Base-by-base conservation (phyloP, 2,113 vertebrate species). In the Cinclus mexicanus region DNA sequence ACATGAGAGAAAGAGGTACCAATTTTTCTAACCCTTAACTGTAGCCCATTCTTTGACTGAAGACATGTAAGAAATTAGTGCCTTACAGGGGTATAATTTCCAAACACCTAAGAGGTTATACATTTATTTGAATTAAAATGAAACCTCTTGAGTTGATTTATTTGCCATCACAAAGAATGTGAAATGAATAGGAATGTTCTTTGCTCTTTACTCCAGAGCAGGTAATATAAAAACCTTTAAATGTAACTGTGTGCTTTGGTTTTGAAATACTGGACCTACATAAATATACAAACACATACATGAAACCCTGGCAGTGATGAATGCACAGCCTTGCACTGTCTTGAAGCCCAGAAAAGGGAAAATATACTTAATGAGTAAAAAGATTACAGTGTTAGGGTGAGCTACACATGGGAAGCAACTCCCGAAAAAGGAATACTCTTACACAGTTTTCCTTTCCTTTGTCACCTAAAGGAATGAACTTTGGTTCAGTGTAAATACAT, bases 241-340 rank as follows among this genome's bases (percentile, higher is more conserved):
- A 93, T 89, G 84, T 78, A 92, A 91, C 47, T 77, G 23, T 65
- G 67, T 77, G 39, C 82, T 52, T 57, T 68, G 90, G 61, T 71
- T 94, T 89, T 93, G 53, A 95, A 95, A 93, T 87, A 81, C 42
- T 83, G 59, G 84, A 37, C 39, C 42, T 82, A 33, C 63, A 11
- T 56, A 42, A 85, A 87, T 93, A 90, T 57, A 71, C 64, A 95
- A 88, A 88, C 75, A 89, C 77, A 95, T 59, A 47, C 19, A 7
- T 53, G 95, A 91, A 93, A 86, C 92, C 78, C 81, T 96, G 93
- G 96, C 75, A 97, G 95, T 95, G 64, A 74, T 26, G 65, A 81
- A 74, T 91, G 87, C 16, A 25, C 26, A 71, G 35, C 68, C 61
- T 57, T 84, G 55, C 10, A 47, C 87, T 95, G 70, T 86, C 95